These are phyloP conservation scores for Platalea minor DNA, from an alignment of 2,797 vertebrate species.

Conservation along the genomic window DNA sequence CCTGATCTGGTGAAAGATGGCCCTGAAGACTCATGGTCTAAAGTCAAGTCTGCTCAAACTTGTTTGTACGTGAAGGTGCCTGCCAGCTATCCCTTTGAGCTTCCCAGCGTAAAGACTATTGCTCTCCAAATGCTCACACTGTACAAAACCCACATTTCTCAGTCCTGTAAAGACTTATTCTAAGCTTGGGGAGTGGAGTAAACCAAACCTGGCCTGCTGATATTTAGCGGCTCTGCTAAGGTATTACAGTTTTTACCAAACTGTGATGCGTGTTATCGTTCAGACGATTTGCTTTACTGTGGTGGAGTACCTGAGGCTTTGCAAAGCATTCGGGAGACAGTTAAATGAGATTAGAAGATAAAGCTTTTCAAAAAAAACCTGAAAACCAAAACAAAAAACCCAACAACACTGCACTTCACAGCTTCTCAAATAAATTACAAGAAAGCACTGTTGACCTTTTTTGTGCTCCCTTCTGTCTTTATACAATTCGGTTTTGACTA, in stretches of 20 bases:
- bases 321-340: background rate
- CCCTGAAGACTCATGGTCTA: background rate
- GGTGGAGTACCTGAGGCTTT: background rate
- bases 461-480: background rate
- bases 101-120: background rate
- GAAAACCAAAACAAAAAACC: background rate
- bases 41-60: background rate
- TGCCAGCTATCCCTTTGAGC: background rate
- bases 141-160: background rate
- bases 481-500: background rate
- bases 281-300: background rate
- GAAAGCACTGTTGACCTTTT: background rate
- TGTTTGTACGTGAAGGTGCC: background rate
- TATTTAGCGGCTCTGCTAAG: background rate
- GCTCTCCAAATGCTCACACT: background rate
- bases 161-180: background rate
- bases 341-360: background rate
- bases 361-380: background rate
- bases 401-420: background rate
- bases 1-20: background rate
- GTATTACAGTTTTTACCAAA: background rate
- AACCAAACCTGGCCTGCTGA: background rate
- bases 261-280: rapidly evolving
- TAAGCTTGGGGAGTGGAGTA: background rate
- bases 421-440: background rate